These are phyloP conservation scores for Albula glossodonta DNA, from an alignment of 2,113 vertebrate genomes.

Conservation along the genomic window DNA sequence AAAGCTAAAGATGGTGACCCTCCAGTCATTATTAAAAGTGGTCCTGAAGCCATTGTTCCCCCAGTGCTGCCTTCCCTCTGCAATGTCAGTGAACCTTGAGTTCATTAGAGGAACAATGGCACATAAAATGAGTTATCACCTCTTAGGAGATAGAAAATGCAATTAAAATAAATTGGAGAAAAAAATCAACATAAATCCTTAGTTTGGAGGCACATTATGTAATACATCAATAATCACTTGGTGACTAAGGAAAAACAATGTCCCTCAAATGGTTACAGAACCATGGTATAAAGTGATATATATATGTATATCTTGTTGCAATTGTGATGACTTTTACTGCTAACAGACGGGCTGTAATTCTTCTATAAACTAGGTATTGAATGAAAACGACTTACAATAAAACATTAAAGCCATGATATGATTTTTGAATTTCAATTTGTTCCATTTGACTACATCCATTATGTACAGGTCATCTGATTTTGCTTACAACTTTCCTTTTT, in stretches of 20 bases:
- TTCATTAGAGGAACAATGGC: neutral
- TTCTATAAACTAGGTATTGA: neutral
- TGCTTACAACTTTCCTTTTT: neutral
- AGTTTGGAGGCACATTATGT: neutral
- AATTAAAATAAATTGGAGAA: neutral
- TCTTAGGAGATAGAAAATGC: neutral
- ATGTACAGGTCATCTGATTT: neutral
- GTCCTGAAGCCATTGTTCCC: neutral
- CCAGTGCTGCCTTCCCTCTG: neutral
- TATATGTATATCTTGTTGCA: neutral
- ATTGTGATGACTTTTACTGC: constrained; percentile 5
- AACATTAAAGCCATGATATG: neutral
- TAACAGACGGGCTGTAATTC: constrained; percentile 12
- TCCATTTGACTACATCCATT: neutral
- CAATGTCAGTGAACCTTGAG: neutral
- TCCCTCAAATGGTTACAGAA: neutral
- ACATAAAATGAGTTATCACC: neutral
- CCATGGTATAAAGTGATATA: constrained; percentile 5
- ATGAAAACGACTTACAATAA: neutral
- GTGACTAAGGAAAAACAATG: neutral
- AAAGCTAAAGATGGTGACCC: neutral
- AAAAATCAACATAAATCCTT: neutral
- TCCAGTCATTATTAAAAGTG: neutral
- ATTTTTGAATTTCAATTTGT: neutral
- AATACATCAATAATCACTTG: constrained; percentile 1